These are phyloP conservation scores for Drosophila robusta DNA, from an alignment of 2,888 invertebrate genomes.

Conservation along the genomic window DNA sequence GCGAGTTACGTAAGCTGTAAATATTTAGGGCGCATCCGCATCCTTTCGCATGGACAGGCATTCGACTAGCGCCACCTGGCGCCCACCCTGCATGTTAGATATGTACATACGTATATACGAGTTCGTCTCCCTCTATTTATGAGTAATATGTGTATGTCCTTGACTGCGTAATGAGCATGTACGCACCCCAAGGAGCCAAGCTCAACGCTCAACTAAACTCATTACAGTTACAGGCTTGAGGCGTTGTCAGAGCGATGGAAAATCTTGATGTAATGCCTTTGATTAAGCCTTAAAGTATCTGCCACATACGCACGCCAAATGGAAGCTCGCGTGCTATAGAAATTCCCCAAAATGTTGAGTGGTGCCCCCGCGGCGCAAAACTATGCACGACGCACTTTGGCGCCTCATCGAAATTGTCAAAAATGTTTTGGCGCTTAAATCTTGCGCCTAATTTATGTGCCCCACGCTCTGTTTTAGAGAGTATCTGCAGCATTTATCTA, in stretches of 20 bases:
- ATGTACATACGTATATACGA: conserved; percentile 19
- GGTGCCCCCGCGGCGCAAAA: conserved; percentile 25
- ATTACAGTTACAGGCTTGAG: conserved; percentile 46
- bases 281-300: conserved; percentile 60
- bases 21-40: conserved; percentile 55
- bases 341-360: conserved; percentile 20
- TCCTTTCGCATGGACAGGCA: conserved; percentile 60
- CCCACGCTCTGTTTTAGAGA: background rate
- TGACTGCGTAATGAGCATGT: conserved; percentile 66
- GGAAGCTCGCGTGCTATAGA: conserved; percentile 32
- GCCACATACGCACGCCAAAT: conserved; percentile 36
- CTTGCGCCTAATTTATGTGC: conserved; percentile 64
- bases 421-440: conserved; percentile 54
- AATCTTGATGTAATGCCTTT: conserved; percentile 54
- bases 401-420: conserved; percentile 70
- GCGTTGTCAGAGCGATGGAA: conserved; percentile 7
- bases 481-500: conserved; percentile 68
- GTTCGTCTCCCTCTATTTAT: conserved; percentile 19
- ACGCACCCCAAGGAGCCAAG: conserved; percentile 14
- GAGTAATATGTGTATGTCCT: conserved; percentile 38
- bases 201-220: conserved; percentile 47
- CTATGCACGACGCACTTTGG: conserved; percentile 54
- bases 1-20: conserved; percentile 45
- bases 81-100: conserved; percentile 50
- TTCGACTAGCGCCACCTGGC: conserved; percentile 25